These are phyloP conservation scores for Suricata suricatta DNA, from an alignment of 2,113 vertebrate genomes.

Conservation along the genomic window DNA sequence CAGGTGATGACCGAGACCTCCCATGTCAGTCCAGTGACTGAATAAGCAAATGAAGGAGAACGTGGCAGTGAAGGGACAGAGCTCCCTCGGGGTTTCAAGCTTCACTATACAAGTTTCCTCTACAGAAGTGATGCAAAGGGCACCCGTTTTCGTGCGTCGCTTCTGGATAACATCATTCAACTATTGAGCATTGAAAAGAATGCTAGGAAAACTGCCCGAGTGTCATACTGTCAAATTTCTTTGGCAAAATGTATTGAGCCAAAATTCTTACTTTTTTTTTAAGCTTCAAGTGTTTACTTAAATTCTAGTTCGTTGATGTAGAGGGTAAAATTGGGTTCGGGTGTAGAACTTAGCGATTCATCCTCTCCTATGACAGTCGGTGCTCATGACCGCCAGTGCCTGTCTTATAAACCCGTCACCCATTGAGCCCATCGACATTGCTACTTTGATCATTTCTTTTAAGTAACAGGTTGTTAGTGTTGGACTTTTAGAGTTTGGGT, in stretches of 20 bases:
- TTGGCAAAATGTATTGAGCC: neutral
- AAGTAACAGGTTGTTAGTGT: neutral
- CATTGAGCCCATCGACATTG: no score
- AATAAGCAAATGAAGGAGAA: neutral
- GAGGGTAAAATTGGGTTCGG: no score
- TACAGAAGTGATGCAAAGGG: fast-evolving
- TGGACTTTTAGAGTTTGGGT: neutral
- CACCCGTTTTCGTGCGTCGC: neutral
- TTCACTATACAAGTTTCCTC: neutral
- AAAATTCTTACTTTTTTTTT: neutral
- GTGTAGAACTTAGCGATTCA: no score
- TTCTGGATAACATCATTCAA: neutral
- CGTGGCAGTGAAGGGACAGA: fast-evolving
- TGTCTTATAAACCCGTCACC: no score
- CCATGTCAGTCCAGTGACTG: neutral
- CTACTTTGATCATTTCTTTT: neutral
- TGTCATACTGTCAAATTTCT: neutral
- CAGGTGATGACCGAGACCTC: fast-evolving
- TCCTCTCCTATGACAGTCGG: no score
- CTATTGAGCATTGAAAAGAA: neutral
- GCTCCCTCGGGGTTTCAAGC: neutral
- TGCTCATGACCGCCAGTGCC: no score
- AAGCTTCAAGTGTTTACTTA: no score
- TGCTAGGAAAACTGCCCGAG: neutral
- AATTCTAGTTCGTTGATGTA: no score